Evolutionary conservation across 2,888 invertebrate species (phyloP), one percentile per base, ranked within the genome.

Genomic region (Apantesis nais): DNA sequence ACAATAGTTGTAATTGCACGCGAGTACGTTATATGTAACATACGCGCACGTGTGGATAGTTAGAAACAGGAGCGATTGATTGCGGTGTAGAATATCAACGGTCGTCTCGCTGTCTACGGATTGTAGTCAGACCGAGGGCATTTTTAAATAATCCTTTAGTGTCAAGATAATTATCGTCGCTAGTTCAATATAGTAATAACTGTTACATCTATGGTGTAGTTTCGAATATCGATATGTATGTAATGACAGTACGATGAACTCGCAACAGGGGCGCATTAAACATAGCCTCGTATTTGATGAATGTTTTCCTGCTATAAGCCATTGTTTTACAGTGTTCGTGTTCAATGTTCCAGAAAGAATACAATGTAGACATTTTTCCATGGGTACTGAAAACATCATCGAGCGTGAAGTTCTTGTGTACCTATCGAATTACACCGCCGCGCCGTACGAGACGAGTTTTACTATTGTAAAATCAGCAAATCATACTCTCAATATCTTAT

Each of bases 301-400:
- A 84, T 83, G 86, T 84, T 85, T 86, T 86, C 86, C 87, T 87
- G 86, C 80, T 78, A 83, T 84, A 85, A 85, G 80, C 86, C 85
- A 87, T 88, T 87, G 88, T 87, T 83, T 81, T 77, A 83, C 74
- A 79, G 75, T 77, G 80, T 78, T 79, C 78, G 77, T 84, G 88
- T 78, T 85, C 79, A 78, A 84, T 88, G 83, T 88, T 83, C 86
- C 88, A 85, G 84, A 87, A 86, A 86, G 79, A 86, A 84, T 78
- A 87, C 83, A 84, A 86, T 86, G 82, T 81, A 71, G 81, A 81
- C 78, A 84, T 81, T 79, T 74, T 86, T 83, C 37, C 81, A 82
- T 82, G 79, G 76, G 66, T 72, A 76, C 79, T 83, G 80, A 76
- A 81, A 79, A 75, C 74, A 78, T 75, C 75, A 73, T 67, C 39